A percentile compares a stretch with the other conserved stretches of the same genome.
These are phyloP conservation scores for Semnornis frantzii DNA, from an alignment of 2,113 vertebrate genomes.

Conservation along the genomic window DNA sequence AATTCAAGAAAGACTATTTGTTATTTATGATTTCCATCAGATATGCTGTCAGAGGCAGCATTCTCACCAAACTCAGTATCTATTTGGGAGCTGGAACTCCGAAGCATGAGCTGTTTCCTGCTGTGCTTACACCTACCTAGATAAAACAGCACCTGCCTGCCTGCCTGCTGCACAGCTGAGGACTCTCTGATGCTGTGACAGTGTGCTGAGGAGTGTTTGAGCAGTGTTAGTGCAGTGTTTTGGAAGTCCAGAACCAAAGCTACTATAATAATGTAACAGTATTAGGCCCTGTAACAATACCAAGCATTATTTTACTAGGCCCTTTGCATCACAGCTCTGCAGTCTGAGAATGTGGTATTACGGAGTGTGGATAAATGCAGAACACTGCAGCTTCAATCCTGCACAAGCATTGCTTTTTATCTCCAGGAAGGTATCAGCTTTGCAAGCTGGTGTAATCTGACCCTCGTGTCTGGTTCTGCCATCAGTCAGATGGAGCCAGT, in stretches of 20 bases:
- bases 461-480: neutral
- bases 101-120: neutral
- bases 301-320: neutral
- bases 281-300: neutral
- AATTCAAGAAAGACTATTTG: neutral
- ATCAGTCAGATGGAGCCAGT: neutral
- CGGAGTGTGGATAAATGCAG: neutral
- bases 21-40: neutral
- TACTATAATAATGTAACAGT: neutral
- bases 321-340: neutral
- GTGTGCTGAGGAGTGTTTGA: neutral
- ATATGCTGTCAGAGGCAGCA: neutral
- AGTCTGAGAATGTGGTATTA: rapidly evolving
- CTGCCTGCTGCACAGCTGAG: neutral
- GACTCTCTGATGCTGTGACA: too few relatives aligned
- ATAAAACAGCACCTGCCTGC: neutral
- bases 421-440: neutral
- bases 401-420: neutral
- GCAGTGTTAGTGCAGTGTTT: neutral
- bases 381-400: neutral
- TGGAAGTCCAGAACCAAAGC: neutral
- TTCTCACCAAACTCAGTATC: neutral
- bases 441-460: neutral
- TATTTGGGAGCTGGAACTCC: neutral
- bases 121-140: neutral